phyloP scores from a whole-genome alignment of 2,797 vertebrate species.

The Lithobates sylvaticus region DNA sequence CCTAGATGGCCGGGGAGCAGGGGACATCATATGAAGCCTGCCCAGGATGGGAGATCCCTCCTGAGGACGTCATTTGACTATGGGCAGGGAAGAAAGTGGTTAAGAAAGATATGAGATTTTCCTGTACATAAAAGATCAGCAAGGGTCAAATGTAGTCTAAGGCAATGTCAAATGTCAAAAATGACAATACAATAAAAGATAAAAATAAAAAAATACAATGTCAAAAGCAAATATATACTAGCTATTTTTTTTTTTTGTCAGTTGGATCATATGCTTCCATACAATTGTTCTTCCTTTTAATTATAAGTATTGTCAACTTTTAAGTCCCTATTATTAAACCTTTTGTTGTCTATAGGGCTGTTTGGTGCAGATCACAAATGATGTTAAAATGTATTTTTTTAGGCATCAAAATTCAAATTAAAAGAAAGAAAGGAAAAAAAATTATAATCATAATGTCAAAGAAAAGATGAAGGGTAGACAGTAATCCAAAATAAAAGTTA shows the following conservation, averaged over 20 bases:
- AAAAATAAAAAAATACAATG: too few species aligned
- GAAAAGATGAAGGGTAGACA: constrained; percentile 7
- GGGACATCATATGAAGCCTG: too few species aligned
- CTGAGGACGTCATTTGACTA: too few species aligned
- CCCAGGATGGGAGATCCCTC: too few species aligned
- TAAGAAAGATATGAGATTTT: not conserved
- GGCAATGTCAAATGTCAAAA: too few species aligned
- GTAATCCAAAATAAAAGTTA: not conserved
- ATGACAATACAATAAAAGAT: too few species aligned
- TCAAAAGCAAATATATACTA: not conserved
- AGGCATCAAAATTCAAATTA: not conserved
- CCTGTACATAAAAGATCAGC: constrained; percentile 15
- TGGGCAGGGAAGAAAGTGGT: too few species aligned
- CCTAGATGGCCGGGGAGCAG: too few species aligned
- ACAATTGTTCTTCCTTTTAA: not conserved
- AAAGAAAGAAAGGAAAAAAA: not conserved
- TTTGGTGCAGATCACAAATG: constrained; percentile 9
- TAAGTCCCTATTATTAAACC: constrained; percentile 8
- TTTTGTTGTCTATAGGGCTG: not conserved
- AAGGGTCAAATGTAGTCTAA: not conserved
- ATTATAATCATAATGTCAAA: constrained; percentile 28
- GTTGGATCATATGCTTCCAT: constrained; percentile 8
- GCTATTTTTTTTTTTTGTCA: not conserved
- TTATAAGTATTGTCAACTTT: constrained; percentile 4
- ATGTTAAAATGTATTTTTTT: not conserved